Evolutionary conservation across 2,888 invertebrate species (phyloP), one percentile per base, ranked within the genome.

Genomic region (Ashinkailepas kermadecensis): DNA sequence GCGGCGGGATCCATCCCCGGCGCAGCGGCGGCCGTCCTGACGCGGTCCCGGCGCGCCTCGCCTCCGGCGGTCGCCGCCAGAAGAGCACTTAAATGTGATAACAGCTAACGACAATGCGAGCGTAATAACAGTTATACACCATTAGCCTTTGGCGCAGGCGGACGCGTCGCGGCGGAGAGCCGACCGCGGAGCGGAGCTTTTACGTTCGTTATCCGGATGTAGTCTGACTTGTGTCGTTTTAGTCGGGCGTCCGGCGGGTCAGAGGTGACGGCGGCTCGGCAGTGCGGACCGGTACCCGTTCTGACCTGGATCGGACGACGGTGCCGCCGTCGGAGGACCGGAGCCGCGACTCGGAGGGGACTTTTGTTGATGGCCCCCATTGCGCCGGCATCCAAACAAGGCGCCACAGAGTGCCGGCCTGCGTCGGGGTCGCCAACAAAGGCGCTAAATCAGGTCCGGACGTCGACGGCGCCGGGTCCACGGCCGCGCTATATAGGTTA

Each of bases 91-190:
- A 25, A 25, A 1, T 3, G n/a, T 67, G 67, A 67, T 67, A 67
- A 67, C 67, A 12, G 25, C 67, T 67, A 67, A 67, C 25, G 67
- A 67, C 67, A 67, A 67, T 25, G 25, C n/a, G 25, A n/a, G 25
- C 67, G 25, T 67, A 67, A 67, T 67, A 67, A n/a, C 67, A 23
- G 67, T 67, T 67, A 67, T 67, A 67, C 67, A n/a, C 67, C 67
- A 67, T 67, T 67, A 67, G 23, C 67, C 67, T 25, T 67, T 67
- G 67, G n/a, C n/a, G 39, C 39, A 4, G 39, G 12, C 25, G 25
- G 67, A 11, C 67, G 6, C 25, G n/a, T 67, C 25, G 8, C 25
- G 67, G 18, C 7, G 18, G 25, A 39, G 39, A 39, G 39, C 39
- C 39, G 39, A 39, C 39, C 39, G 39, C 39, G 39, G 39, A 21